Evolutionary conservation across 2,888 invertebrate species (phyloP), one percentile per base, ranked within the genome.

Genomic region (Leptinotarsa rubiginosa): DNA sequence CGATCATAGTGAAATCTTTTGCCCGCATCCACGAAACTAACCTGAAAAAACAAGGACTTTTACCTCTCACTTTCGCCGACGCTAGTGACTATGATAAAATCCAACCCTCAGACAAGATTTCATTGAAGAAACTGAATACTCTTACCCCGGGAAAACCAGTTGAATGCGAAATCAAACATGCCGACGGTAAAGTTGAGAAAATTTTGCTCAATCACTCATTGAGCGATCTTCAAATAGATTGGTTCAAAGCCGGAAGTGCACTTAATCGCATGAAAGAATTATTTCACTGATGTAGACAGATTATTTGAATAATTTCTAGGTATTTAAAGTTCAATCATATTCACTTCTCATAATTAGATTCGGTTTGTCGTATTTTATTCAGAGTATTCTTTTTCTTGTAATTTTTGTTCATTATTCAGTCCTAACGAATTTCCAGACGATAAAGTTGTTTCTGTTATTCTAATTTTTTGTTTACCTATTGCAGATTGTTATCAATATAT

Each of bases 1-100:
- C 99, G 78, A 98, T 99, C 86, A 99, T 99, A 87, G 97, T 98
- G 80, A 99, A 99, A 89, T 97, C 97, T 68, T 99, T 99, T 88
- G 99, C 99, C 62, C 94, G 99, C 86, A 99, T 99, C 86, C 99
- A 99, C 90, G 99, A 99, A 89, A 99, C 99, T 12, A 99, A 99
- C 89, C 89, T 99, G 86, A 99, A 99, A 91, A 99, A 99, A 88
- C 99, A 99, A 88, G 99, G 99, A 64, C 50, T 99, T 88, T 90
- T 99, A 81, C 99, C 99, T 0, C 90, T 99, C 77, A 99, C 99
- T 0, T 99, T 99, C 89, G 93, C 95, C 69, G 93, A 97, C 88
- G 87, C 98, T 65, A 90, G 94, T 78, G 99, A 99, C 90, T 99
- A 99, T 89, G 98, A 99, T 88, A 96, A 96, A 79, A 95, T 99